These are phyloP conservation scores for Pasiphila rectangulata DNA, from an alignment of 2,888 invertebrate species.

Conservation along the genomic window DNA sequence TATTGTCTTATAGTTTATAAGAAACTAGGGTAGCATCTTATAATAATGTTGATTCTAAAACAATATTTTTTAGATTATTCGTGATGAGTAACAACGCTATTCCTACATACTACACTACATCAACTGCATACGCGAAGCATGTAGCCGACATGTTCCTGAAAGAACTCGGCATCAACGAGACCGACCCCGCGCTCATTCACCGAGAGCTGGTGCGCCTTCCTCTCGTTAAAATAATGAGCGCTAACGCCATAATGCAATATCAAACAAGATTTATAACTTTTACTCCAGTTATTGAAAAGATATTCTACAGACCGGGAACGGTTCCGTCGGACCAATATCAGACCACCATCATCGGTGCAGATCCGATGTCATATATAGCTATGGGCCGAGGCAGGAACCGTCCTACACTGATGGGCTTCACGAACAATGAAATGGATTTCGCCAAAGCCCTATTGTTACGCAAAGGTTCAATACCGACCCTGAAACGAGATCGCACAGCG, in stretches of 20 bases:
- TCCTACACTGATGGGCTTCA: slow-evolving; percentile 38
- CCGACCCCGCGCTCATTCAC: slow-evolving; percentile 37
- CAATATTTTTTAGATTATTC: slow-evolving; percentile 39
- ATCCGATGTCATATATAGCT: slow-evolving; percentile 39
- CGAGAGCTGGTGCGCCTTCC: slow-evolving; percentile 33
- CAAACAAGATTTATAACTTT: slow-evolving; percentile 34
- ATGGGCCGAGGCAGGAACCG: slow-evolving; percentile 34
- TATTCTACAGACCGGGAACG: slow-evolving; percentile 30
- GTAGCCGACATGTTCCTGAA: slow-evolving; percentile 39
- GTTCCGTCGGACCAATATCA: too few species aligned
- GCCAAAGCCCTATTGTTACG: slow-evolving; percentile 3
- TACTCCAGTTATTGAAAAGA: slow-evolving; percentile 37
- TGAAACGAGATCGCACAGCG: slow-evolving; percentile 9
- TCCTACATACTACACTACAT: slow-evolving; percentile 33
- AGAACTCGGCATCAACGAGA: slow-evolving; percentile 56
- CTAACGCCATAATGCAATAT: slow-evolving; percentile 32
- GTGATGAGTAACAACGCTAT: slow-evolving; percentile 37
- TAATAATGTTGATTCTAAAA: too few species aligned
- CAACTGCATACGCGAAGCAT: slow-evolving; percentile 30
- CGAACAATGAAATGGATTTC: slow-evolving; percentile 31
- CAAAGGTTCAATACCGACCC: background rate
- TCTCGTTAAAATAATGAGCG: slow-evolving; percentile 44
- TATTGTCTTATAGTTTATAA: too few species aligned
- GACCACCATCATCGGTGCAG: slow-evolving; percentile 39
- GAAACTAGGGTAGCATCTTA: too few species aligned